These are phyloP conservation scores for Drosophila birchii DNA, from an alignment of 2,888 invertebrate species.

Conservation along the genomic window DNA sequence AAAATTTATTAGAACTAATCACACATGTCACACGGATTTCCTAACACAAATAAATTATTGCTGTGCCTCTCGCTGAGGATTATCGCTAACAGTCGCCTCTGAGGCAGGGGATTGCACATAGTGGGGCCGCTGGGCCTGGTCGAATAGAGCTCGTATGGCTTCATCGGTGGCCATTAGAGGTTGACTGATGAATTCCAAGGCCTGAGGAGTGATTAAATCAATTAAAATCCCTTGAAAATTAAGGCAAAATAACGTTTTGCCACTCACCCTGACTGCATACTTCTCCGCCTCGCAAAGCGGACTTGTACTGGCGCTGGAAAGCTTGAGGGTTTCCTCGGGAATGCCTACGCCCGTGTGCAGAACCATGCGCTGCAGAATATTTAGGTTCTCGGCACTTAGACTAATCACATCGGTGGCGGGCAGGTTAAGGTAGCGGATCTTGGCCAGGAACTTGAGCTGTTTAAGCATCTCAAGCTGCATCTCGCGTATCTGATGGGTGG, in stretches of 20 bases:
- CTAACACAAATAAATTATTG: slow-evolving; percentile 9
- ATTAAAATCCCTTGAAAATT: neutral
- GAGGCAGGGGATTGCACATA: slow-evolving; percentile 31
- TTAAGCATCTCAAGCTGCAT: slow-evolving; percentile 83
- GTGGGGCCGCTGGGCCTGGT: slow-evolving; percentile 81
- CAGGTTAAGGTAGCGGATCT: slow-evolving; percentile 82
- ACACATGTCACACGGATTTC: slow-evolving; percentile 14
- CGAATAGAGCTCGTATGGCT: slow-evolving; percentile 83
- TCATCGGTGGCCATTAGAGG: slow-evolving; percentile 84
- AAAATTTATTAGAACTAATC: slow-evolving; percentile 40
- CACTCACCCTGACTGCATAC: slow-evolving; percentile 79
- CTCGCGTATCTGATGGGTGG: slow-evolving; percentile 84
- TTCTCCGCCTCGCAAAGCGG: slow-evolving; percentile 83
- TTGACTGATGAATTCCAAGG: slow-evolving; percentile 82
- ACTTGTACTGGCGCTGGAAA: slow-evolving; percentile 80
- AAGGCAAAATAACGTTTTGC: too few relatives aligned
- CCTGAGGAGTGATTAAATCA: slow-evolving; percentile 49
- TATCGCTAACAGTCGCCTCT: slow-evolving; percentile 20
- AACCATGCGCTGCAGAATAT: slow-evolving; percentile 84
- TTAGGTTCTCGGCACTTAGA: slow-evolving; percentile 83
- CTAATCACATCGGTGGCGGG: slow-evolving; percentile 83
- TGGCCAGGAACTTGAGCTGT: slow-evolving; percentile 83
- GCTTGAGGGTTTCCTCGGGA: slow-evolving; percentile 79
- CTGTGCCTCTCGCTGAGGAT: slow-evolving; percentile 11
- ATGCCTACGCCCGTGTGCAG: slow-evolving; percentile 84